phyloP scores from a whole-genome alignment of 2,888 invertebrate genomes.

The Hedya salicella region DNA sequence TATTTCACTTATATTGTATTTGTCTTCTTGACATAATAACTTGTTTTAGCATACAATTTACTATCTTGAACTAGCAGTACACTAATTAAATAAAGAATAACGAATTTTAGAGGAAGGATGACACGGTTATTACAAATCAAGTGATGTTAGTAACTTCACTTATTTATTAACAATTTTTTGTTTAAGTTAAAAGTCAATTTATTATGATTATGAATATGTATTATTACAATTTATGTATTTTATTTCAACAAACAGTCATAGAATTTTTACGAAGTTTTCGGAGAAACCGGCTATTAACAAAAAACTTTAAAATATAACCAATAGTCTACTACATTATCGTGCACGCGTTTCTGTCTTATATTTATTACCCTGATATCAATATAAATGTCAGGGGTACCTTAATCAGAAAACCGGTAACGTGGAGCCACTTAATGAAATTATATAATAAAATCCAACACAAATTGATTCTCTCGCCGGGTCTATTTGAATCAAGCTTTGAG shows the following conservation, averaged over 20 bases:
- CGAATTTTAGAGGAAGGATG: too few species aligned
- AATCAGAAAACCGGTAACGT: slow-evolving; percentile 34
- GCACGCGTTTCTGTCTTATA: slow-evolving; percentile 22
- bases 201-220: too few species aligned
- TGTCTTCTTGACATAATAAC: too few species aligned
- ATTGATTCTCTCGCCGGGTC: slow-evolving; percentile 11
- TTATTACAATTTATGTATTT: too few species aligned
- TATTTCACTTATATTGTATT: too few species aligned
- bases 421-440: slow-evolving; percentile 28
- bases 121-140: too few species aligned
- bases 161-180: too few species aligned
- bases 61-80: too few species aligned
- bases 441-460: slow-evolving; percentile 33
- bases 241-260: background rate
- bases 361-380: slow-evolving; percentile 18
- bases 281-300: slow-evolving; percentile 7
- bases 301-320: background rate
- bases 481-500: background rate
- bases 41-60: too few species aligned
- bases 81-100: too few species aligned
- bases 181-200: too few species aligned
- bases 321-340: slow-evolving; percentile 17
- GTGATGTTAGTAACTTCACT: too few species aligned
- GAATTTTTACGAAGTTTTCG: background rate
- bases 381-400: slow-evolving; percentile 31